A percentile compares a stretch with the other conserved stretches of the same genome.
phyloP scores from a whole-genome alignment of 2,797 vertebrate species.

The Spinus pinus region DNA sequence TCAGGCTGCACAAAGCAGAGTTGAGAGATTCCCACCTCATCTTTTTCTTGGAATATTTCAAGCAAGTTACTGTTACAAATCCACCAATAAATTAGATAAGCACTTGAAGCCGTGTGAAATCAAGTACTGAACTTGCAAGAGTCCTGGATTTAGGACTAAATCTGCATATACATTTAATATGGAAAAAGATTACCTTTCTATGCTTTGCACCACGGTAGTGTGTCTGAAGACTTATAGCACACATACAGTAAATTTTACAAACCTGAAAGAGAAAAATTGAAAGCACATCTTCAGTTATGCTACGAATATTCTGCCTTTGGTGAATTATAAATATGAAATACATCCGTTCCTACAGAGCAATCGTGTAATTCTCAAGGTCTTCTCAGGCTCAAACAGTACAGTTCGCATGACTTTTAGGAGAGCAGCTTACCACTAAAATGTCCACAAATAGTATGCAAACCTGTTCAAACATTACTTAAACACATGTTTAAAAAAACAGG shows the following conservation, averaged over 20 bases:
- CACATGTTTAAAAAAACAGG: not conserved
- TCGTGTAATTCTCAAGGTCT: not conserved
- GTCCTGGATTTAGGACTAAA: not conserved
- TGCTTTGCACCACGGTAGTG: conserved; percentile 59
- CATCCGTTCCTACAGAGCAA: not conserved
- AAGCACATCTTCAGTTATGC: not conserved
- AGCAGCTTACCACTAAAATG: not conserved
- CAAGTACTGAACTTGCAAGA: not conserved
- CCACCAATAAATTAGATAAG: not conserved
- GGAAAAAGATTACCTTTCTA: conserved; percentile 49
- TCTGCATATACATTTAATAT: not conserved
- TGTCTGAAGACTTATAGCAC: conserved; percentile 35
- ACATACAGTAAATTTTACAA: conserved; percentile 49
- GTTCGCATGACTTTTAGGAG: not conserved
- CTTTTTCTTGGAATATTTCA: not conserved
- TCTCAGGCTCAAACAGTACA: not conserved
- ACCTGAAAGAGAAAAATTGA: conserved; percentile 35
- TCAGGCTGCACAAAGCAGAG: not conserved
- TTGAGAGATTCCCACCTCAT: not conserved
- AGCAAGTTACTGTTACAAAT: not conserved
- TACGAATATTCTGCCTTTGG: fast-evolving
- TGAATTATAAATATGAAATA: not conserved
- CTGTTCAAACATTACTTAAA: not conserved
- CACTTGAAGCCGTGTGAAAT: not conserved
- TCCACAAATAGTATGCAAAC: not conserved